Conservation (phyloP, 1,140 invertebrate species). For the Bombus waltoni region DNA sequence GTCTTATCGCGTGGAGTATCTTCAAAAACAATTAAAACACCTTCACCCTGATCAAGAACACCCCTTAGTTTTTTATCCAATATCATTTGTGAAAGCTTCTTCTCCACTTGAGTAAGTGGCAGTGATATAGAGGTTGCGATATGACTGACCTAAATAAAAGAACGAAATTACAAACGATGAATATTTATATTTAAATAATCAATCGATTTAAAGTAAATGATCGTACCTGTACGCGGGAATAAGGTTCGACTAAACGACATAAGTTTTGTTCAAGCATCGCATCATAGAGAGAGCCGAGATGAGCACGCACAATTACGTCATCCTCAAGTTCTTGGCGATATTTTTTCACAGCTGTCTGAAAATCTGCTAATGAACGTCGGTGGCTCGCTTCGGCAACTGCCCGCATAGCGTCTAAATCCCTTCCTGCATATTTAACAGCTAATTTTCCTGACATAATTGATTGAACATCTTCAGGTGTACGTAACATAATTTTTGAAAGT, state of each 20-base stretch:
- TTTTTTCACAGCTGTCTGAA: conserved; percentile 93
- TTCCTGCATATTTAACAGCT: conserved; percentile 97
- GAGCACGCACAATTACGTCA: conserved; percentile 97
- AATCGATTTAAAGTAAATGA: not conserved
- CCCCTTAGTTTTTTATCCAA: conserved; percentile 98
- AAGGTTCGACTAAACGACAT: conserved; percentile 99
- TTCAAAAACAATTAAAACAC: conserved; percentile 98
- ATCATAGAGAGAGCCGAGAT: conserved; percentile 98
- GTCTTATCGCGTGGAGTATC: conserved; percentile 97
- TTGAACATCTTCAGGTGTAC: conserved; percentile 97
- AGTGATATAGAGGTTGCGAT: conserved; percentile 94
- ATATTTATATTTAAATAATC: not conserved
- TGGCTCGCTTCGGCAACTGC: conserved; percentile 97
- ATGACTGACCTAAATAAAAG: conserved; percentile 86
- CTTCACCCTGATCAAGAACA: conserved; percentile 98
- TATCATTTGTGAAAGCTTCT: conserved; percentile 99
- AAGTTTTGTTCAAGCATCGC: conserved; percentile 99
- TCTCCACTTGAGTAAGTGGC: conserved; percentile 95
- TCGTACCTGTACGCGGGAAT: conserved; percentile 95
- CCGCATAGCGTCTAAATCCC: conserved; percentile 99
- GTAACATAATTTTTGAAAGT: conserved; percentile 99
- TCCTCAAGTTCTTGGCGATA: conserved; percentile 96
- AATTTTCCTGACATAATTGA: conserved; percentile 98
- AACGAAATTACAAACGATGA: conserved; percentile 42
- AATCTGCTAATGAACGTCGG: conserved; percentile 97